Conservation (phyloP, 1,140 invertebrate genomes). For the Chrysopa pallens region DNA sequence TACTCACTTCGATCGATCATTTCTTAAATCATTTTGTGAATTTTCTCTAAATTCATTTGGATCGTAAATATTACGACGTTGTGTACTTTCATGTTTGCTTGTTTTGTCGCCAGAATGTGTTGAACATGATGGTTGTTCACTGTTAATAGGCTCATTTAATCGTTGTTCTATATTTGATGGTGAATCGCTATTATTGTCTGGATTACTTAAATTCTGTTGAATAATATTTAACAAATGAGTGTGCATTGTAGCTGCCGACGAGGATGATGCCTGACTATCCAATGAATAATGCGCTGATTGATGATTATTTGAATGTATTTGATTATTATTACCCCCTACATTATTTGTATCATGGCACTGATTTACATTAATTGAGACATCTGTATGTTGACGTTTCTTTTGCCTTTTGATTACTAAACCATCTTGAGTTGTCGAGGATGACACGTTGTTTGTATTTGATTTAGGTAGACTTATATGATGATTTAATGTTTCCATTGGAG, state of each 20-base stretch:
- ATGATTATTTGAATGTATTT: background rate
- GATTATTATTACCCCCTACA: background rate
- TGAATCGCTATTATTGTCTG: background rate
- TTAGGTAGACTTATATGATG: slow-evolving; percentile 7
- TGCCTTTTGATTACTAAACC: background rate
- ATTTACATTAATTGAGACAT: slow-evolving; percentile 3
- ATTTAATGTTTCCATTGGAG: background rate
- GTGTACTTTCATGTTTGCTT: no score
- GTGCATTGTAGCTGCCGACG: background rate
- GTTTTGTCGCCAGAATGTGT: background rate
- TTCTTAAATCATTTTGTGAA: background rate
- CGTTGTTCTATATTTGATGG: background rate
- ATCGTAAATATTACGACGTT: background rate
- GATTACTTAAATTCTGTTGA: no score
- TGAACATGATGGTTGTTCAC: background rate
- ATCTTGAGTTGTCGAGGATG: slow-evolving; percentile 11
- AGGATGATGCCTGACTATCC: background rate
- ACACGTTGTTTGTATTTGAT: slow-evolving; percentile 14
- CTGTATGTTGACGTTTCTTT: background rate
- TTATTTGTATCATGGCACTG: slow-evolving; percentile 28
- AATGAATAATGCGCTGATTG: background rate
- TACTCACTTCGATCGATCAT: background rate
- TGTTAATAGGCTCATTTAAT: background rate
- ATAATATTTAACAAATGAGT: background rate
- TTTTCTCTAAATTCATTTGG: background rate